These are phyloP conservation scores for Tribolium castaneum DNA, from an alignment of 1,140 invertebrate genomes.

Conservation along the genomic window DNA sequence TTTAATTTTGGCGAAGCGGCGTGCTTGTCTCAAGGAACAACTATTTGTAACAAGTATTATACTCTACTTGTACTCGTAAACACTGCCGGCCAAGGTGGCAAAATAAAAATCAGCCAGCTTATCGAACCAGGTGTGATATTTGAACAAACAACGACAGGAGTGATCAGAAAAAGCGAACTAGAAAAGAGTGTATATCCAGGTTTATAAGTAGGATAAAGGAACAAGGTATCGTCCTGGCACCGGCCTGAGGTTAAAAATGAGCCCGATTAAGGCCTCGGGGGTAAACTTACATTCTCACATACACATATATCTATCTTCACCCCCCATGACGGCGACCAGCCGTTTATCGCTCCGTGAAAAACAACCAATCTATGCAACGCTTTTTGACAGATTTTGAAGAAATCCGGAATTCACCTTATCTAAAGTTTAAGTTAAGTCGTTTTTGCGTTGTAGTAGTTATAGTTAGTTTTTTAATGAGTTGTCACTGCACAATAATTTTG, in stretches of 20 bases:
- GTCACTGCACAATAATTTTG: background rate
- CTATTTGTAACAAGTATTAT: background rate
- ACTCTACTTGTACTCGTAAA: no score
- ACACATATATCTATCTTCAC: conserved; percentile 51
- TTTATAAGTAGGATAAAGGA: conserved; percentile 15
- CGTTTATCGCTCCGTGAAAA: conserved; percentile 15
- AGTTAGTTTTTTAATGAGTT: background rate
- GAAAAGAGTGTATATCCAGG: background rate
- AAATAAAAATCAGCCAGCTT: background rate
- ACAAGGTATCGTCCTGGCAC: conserved; percentile 6
- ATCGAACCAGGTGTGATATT: conserved; percentile 34
- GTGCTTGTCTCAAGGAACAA: background rate
- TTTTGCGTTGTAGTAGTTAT: background rate
- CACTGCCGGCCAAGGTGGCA: no score
- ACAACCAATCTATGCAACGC: conserved; percentile 11
- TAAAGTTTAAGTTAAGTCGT: no score
- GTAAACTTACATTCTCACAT: conserved; percentile 55
- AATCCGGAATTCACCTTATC: background rate
- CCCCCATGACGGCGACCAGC: background rate
- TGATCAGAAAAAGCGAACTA: conserved; percentile 26
- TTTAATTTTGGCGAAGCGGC: background rate
- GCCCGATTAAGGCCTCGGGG: conserved; percentile 53
- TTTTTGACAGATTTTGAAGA: conserved; percentile 4
- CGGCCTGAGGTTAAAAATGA: conserved; percentile 50
- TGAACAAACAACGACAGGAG: conserved; percentile 29